Percentiles rank a stretch among this genome's conserved stretches.
Evolutionary conservation across 2,113 vertebrate species (phyloP).

Genomic region (Oceanites oceanicus): DNA sequence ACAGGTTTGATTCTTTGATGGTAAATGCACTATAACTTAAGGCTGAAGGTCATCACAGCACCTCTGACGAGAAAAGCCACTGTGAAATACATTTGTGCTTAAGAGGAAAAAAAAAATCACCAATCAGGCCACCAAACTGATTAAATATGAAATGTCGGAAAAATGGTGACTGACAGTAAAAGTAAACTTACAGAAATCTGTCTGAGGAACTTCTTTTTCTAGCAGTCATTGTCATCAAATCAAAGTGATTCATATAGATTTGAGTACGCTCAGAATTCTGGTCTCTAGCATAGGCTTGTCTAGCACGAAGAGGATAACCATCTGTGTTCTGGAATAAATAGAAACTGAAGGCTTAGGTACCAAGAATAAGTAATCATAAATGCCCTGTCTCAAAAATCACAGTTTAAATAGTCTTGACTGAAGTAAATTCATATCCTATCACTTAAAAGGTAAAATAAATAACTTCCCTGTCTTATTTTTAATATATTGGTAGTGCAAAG

Average conservation of each 20-base stretch:
- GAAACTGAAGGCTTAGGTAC: background rate
- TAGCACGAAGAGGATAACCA: constrained; percentile 78
- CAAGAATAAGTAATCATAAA: background rate
- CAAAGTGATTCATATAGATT: constrained; percentile 83
- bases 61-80: background rate
- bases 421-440: background rate
- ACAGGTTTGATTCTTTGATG: constrained; percentile 85
- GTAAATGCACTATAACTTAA: constrained; percentile 77
- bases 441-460: background rate
- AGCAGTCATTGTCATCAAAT: constrained; percentile 85
- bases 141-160: background rate
- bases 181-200: constrained; percentile 78
- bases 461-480: background rate
- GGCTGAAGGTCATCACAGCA: constrained; percentile 50
- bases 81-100: accelerated
- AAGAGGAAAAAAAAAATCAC: background rate
- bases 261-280: constrained; percentile 83
- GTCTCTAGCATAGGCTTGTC: constrained; percentile 86
- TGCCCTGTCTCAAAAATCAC: background rate
- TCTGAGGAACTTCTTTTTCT: constrained; percentile 86
- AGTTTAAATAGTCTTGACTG: background rate
- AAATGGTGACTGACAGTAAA: background rate
- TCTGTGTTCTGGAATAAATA: constrained; percentile 76
- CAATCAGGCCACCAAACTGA: background rate
- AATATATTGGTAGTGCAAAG: background rate